Base-by-base conservation (phyloP, 2,888 invertebrate genomes). In the Apamea crenata region DNA sequence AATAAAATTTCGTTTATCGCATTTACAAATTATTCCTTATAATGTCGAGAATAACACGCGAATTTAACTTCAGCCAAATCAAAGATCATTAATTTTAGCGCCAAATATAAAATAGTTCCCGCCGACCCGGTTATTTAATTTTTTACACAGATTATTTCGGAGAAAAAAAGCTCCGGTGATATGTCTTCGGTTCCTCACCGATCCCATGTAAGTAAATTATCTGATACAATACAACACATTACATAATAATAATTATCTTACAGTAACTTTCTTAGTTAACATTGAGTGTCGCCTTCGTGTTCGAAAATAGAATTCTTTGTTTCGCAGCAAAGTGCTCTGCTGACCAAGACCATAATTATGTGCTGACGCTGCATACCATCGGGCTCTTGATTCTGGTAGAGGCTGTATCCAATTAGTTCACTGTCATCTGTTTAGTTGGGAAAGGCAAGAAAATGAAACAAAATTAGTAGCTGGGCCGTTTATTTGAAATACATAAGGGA, bases 401-500 rank as follows among this genome's bases (percentile, higher is more conserved):
- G 36, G 12, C 18, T n/a, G 18, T 6, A 47, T 21, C 1, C 25
- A 44, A 32, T 36, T 8, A 21, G 21, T 36, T 76, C n/a, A 29
- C 18, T 76, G 61, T 40, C 21, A 40, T 16, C 21, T 4, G 25
- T 74, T 29, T 56, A 56, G 18, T 18, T 56, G 10, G 3, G 47
- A n/a, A 76, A 63, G n/a, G 25, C 14, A 47, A 47, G 29, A 40
- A 63, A 93, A 92, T 91, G 86, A 94, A 92, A 94, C 85, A 88
- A 85, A 74, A 69, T 80, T 74, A 90, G 87, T 95, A 95, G 95
- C 94, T 94, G 96, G 95, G 94, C 93, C 92, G 92, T 96, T 95
- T 96, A 96, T 95, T 96, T 94, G 87, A 95, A 96, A 94, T 90
- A 96, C 93, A 93, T 93, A 94, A 93, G 93, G 95, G 95, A 95